Evolutionary conservation across 2,113 vertebrate species (phyloP).

Genomic region (Atherinomorus stipes): DNA sequence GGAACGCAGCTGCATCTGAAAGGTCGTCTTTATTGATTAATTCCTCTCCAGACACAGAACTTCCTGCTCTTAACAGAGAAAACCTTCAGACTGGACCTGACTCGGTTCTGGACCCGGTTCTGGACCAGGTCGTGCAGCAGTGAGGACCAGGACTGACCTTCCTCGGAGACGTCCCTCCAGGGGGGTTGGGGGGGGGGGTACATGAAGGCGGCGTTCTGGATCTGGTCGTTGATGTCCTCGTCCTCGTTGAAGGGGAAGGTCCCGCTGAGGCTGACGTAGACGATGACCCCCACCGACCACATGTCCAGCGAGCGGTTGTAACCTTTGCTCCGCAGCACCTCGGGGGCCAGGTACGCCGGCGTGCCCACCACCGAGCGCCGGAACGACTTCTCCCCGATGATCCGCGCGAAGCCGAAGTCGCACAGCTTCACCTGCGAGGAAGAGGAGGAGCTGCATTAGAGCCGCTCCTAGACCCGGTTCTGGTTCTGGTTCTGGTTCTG

Average conservation of each 20-base stretch:
- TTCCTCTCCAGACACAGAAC: too few relatives aligned
- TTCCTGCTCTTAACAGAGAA: too few relatives aligned
- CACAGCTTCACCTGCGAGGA: conserved; percentile 89
- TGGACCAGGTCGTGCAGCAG: too few relatives aligned
- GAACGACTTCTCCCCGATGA: conserved; percentile 97
- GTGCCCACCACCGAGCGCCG: conserved; percentile 94
- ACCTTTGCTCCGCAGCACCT: conserved; percentile 94
- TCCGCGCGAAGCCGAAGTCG: conserved; percentile 96
- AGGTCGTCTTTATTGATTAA: too few relatives aligned
- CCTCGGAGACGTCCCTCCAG: conserved; percentile 93
- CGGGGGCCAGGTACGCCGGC: conserved; percentile 92
- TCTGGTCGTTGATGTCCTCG: conserved; percentile 96
- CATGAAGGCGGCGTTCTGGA: conserved; percentile 98
- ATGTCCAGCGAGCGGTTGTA: conserved; percentile 97
- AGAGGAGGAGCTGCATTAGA: too few relatives aligned
- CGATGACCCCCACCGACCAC: conserved; percentile 97
- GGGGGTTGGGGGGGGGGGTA: conserved; percentile 93
- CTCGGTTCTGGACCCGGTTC: too few relatives aligned
- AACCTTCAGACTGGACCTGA: too few relatives aligned
- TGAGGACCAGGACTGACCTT: too few relatives aligned
- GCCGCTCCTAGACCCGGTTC: too few relatives aligned
- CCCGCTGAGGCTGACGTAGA: conserved; percentile 95
- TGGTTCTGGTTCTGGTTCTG: too few relatives aligned
- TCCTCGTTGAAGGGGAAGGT: conserved; percentile 98
- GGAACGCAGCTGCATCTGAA: too few relatives aligned